phyloP scores from a whole-genome alignment of 92 coral and sea anemone species.

The Nematostella vectensis region DNA sequence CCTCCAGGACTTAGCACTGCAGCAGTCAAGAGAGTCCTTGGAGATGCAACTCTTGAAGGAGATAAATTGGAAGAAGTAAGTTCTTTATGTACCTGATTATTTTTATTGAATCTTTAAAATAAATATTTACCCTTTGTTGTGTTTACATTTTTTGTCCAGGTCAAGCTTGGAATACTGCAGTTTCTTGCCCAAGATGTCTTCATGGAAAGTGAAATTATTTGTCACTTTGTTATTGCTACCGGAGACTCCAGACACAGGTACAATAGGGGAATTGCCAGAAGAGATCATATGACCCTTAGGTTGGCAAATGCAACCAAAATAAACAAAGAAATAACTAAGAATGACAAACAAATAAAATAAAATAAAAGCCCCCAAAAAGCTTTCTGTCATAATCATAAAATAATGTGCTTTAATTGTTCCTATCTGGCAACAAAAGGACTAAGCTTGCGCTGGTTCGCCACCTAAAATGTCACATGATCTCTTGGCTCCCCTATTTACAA shows the following conservation, averaged over 20 bases:
- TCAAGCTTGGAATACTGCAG: slow-evolving; percentile 71
- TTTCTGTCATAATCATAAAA: too few relatives aligned
- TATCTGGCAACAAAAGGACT: too few relatives aligned
- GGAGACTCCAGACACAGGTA: slow-evolving; percentile 92
- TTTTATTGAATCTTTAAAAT: neutral
- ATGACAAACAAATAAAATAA: too few relatives aligned
- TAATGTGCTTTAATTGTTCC: too few relatives aligned
- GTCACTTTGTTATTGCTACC: slow-evolving; percentile 81
- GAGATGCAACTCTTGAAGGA: slow-evolving; percentile 47
- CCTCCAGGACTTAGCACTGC: slow-evolving; percentile 81
- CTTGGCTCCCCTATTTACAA: too few relatives aligned
- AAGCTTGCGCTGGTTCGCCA: too few relatives aligned
- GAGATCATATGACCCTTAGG: neutral
- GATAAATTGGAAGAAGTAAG: slow-evolving; percentile 62
- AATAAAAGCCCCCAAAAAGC: too few relatives aligned
- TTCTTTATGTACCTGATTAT: neutral
- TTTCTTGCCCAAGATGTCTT: slow-evolving; percentile 82
- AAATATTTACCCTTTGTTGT: neutral
- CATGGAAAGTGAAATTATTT: slow-evolving; percentile 53
- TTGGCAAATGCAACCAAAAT: too few relatives aligned
- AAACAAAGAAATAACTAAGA: too few relatives aligned
- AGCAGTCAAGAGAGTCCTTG: slow-evolving; percentile 63
- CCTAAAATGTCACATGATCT: too few relatives aligned
- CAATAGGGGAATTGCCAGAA: too few relatives aligned
- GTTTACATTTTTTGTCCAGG: slow-evolving; percentile 7